These are phyloP conservation scores for Magallana angulata DNA, from an alignment of 1,140 invertebrate genomes.

Conservation along the genomic window DNA sequence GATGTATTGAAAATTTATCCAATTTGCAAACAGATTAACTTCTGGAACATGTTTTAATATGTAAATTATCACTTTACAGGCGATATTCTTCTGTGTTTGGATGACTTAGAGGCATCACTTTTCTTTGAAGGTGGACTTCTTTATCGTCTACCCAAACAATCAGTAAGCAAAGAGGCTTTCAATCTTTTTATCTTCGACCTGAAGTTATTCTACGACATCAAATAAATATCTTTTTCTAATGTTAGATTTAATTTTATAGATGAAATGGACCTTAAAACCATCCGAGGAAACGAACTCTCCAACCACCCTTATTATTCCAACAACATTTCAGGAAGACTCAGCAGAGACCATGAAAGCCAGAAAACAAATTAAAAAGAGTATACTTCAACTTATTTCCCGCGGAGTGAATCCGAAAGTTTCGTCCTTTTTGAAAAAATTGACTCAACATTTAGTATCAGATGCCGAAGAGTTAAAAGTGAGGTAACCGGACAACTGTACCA, in stretches of 20 bases:
- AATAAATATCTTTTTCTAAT: not conserved
- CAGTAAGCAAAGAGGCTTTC: not conserved
- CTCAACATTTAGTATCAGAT: slow-evolving; percentile 14
- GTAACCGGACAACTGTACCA: not conserved
- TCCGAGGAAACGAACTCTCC: not conserved
- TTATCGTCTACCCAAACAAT: not conserved
- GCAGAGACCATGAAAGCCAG: not conserved
- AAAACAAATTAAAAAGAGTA: not conserved
- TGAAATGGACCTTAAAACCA: slow-evolving; percentile 1
- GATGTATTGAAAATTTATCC: too few species aligned
- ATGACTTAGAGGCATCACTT: not conserved
- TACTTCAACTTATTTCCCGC: slow-evolving; percentile 1
- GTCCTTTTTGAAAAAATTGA: slow-evolving; percentile 8
- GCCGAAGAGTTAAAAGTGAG: not conserved
- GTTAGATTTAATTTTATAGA: not conserved
- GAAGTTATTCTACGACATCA: too few species aligned
- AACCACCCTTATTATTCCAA: not conserved
- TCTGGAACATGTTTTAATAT: not conserved
- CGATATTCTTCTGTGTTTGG: not conserved
- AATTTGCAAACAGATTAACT: not conserved
- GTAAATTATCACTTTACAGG: not conserved
- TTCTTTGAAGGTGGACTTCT: not conserved
- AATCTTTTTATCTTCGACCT: too few species aligned
- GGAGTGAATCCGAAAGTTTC: slow-evolving; percentile 13
- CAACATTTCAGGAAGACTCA: not conserved